Evolutionary conservation across 2,888 invertebrate genomes (phyloP), one percentile per base, ranked within the genome.

Genomic region (Diaprepes abbreviatus): DNA sequence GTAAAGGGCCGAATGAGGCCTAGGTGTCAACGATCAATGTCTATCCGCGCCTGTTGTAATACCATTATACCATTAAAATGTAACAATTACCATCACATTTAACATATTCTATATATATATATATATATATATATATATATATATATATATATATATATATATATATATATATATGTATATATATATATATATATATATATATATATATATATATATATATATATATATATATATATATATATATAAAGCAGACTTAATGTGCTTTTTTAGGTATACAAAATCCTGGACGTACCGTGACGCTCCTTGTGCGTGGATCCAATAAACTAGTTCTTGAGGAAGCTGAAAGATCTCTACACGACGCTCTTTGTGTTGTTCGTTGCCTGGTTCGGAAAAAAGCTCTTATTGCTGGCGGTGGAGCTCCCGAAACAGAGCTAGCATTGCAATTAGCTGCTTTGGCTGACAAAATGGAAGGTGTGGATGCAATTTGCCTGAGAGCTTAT

Each of bases 321-420:
- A 93, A 93, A 80, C 85, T 94, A 73, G 93, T 95, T 2, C 82
- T 95, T 62, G 93, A 93, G 78, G 89, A 94, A 84, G 94, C 94
- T 33, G 93, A 91, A 31, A 86, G 94, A 74, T 94, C 94, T 10
- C 85, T 94, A 12, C 94, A 94, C 80, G 94, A 95, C 83, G 94
- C 94, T 2, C 86, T 95, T 7, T 94, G 94, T 66, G 97, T 96
- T 55, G 94, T 99, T 80, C 92, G 99, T 75, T 99, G 99, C 85
- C 89, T 99, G 77, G 98, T 99, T 3, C 95, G 97, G 78, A 93
- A 97, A 74, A 92, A 92, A 70, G 95, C 95, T 45, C 86, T 97
- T 77, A 91, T 98, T 83, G 93, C 97, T 60, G 99, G 99, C 70
- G 99, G 98, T 54, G 99, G 98, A 48, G 97, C 98, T 10, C 97